Evolutionary conservation across 2,797 vertebrate species (phyloP), one percentile per base, ranked within the genome.

Genomic region (Dipus sagitta): DNA sequence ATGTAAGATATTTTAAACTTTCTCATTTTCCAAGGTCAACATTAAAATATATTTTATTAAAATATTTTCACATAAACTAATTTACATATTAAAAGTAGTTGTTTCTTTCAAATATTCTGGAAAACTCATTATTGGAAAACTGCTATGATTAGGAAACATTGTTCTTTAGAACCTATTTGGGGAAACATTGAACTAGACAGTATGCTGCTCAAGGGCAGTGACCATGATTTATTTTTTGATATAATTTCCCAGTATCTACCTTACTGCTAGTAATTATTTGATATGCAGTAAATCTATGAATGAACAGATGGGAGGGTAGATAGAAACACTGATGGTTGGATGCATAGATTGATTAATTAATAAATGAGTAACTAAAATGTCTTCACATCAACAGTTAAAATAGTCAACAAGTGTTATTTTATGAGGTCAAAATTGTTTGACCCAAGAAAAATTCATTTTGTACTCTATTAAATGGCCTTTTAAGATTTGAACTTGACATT

Each of bases 381-480:
- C 75, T 92, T 88, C 52, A 86, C 30, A 79, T 86, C 70, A 95
- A 84, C 58, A 79, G 47, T 71, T 93, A 32, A 95, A 95, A 92
- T 79, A 92, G 30, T 52, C 91, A 60, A 83, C 64, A 94, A 26
- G 64, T 65, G 94, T 97, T 58, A 90, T 52, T 91, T 95, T 92
- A 88, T 92, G 86, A 87, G 0, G 0, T 97, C 67, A 92, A 79
- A 8, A 2, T 91, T 94, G 85, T 74, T 95, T 83, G 75, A 86
- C 78, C 68, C 65, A 87, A 93, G 93, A 95, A 97, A 96, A 96
- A 93, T 52, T 70, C 38, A 90, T 91, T 79, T 58, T 95, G 23
- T 38, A 78, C 42, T 97, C 87, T 81, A 84, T 95, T 96, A 92
- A 96, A 92, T 74, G 83, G 84, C 54, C 54, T 42, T 93, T 96